Evolutionary conservation across 2,888 invertebrate species (phyloP), one percentile per base, ranked within the genome.

Genomic region (Troides aeacus): DNA sequence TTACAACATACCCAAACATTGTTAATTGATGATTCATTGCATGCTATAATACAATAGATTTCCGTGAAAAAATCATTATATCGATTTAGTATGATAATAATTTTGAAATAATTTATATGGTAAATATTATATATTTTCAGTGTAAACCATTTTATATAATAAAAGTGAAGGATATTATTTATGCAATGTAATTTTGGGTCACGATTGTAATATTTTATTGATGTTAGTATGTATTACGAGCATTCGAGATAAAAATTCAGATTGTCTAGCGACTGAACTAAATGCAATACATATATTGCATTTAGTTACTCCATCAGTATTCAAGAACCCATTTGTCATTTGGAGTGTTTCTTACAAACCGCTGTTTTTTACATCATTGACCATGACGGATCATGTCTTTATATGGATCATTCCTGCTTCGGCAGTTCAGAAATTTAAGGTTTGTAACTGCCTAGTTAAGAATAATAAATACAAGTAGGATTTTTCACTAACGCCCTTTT

Each of bases 341-440:
- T 36, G 68, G 58, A 30, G 60, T 36, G 61, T 65, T 61, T 24
- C 17, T 62, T 21, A 64, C 60, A 56, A 64, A 39, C 62, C 66
- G 21, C 62, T 61, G 46, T 58, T 69, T 69, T 62, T 69, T 66
- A 64, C 30, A 30, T 56, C 46, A 30, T 65, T 64, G 61, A 57
- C 69, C 61, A 57, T 65, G 39, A 46, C 69, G 30, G 46, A 50
- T 23, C 62, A 58, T 57, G 23, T n/a, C 66, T 66, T 58, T 21
- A 62, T 21, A 62, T 30, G 66, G 62, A 3, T 50, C 21, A 62
- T 53, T 57, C 24, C 36, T n/a, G 50, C 66, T 17, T 53, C 53
- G 53, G 53, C 18, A n/a, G 53, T 53, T 10, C 4, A 64, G 39
- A 53, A 64, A 69, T 61, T 65, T 66, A 65, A 46, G 46, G 56